Conservation (phyloP, 30 jellyfish, hydroid and myxozoan species). For the Aurelia aurita region DNA sequence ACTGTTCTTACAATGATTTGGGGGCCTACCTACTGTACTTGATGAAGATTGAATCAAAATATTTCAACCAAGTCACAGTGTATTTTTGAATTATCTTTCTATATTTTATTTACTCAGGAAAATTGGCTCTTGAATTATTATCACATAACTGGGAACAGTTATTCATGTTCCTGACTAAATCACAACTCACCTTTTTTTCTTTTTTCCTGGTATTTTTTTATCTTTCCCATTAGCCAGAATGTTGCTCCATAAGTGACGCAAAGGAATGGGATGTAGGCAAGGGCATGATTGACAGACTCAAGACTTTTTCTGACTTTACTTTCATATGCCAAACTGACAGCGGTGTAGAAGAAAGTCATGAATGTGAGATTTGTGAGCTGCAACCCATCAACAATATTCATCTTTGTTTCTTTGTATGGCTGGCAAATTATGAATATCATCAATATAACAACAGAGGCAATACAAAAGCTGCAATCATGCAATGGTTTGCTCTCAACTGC, state of each 20-base stretch:
- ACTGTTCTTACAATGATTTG: too few relatives aligned
- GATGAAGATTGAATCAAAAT: too few relatives aligned
- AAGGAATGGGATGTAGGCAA: conserved; percentile 42
- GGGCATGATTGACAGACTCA: not conserved
- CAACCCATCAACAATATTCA: conserved; percentile 38
- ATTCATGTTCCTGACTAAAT: too few relatives aligned
- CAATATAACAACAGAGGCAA: conserved; percentile 25
- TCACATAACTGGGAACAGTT: too few relatives aligned
- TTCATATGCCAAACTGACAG: conserved; percentile 38
- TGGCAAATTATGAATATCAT: conserved; percentile 18
- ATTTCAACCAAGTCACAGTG: too few relatives aligned
- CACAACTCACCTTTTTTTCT: conserved; percentile 6
- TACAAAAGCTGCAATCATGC: conserved; percentile 22
- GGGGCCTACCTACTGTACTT: too few relatives aligned
- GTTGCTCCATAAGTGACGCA: conserved; percentile 17
- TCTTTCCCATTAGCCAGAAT: not conserved
- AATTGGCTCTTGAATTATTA: too few relatives aligned
- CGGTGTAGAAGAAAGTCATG: conserved; percentile 28
- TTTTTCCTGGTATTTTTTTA: not conserved
- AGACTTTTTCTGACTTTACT: conserved; percentile 18
- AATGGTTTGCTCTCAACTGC: conserved; percentile 5
- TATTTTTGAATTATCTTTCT: too few relatives aligned
- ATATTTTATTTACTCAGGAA: too few relatives aligned
- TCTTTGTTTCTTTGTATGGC: conserved; percentile 27
- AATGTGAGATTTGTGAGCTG: conserved; percentile 34